Percentiles rank a stretch among this genome's conserved stretches.
Conservation (phyloP, 2,888 invertebrate species). For the Polylopha cassiicola region DNA sequence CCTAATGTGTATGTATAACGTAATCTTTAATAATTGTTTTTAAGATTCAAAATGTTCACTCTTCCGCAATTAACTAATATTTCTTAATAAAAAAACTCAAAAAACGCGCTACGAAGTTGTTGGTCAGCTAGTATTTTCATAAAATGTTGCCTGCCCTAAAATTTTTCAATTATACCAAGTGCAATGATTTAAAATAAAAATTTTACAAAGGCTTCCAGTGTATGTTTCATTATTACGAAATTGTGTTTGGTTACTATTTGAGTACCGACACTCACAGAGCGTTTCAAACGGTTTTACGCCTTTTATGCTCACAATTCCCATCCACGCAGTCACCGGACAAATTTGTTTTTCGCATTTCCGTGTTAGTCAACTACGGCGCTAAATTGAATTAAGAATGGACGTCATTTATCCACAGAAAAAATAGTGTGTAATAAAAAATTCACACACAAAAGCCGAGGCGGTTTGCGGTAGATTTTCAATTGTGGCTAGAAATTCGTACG, state of each 20-base stretch:
- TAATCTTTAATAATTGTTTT: too few species aligned
- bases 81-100: too few species aligned
- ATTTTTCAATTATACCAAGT: too few species aligned
- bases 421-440: constrained; percentile 58
- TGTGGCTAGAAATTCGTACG: constrained; percentile 58
- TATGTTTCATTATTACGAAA: background rate
- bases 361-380: constrained; percentile 35
- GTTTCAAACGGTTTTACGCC: constrained; percentile 5
- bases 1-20: too few species aligned
- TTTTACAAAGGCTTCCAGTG: too few species aligned
- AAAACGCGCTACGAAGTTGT: too few species aligned
- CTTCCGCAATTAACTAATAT: too few species aligned
- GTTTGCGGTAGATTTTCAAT: constrained; percentile 60
- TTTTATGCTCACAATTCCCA: constrained; percentile 12
- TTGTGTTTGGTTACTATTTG: background rate
- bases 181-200: too few species aligned
- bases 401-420: constrained; percentile 58
- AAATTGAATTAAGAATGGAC: constrained; percentile 58
- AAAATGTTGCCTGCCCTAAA: too few species aligned
- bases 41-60: too few species aligned
- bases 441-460: constrained; percentile 49
- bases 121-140: too few species aligned
- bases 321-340: constrained; percentile 9
- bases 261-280: background rate
- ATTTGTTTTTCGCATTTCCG: constrained; percentile 29